Evolutionary conservation across 2,888 invertebrate species (phyloP).

Genomic region (Ormyrus rosae): DNA sequence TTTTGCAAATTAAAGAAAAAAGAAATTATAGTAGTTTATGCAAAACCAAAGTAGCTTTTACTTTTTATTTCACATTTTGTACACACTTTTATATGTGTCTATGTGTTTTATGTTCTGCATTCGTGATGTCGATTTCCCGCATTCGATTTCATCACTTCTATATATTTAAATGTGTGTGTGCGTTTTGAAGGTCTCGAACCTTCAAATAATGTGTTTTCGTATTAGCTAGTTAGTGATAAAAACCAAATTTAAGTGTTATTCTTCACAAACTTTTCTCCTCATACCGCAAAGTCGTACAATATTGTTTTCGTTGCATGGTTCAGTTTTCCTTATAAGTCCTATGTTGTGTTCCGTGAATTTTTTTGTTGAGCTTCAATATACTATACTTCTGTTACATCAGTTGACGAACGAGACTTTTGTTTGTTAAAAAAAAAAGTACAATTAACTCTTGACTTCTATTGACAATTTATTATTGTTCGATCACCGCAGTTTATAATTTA

Average conservation of each 20-base stretch:
- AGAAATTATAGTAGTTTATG: slow-evolving; percentile 35
- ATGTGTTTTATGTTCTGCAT: slow-evolving; percentile 55
- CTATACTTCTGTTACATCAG: slow-evolving; percentile 64
- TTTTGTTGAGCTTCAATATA: slow-evolving; percentile 77
- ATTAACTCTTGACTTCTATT: slow-evolving; percentile 35
- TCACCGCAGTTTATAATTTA: slow-evolving; percentile 40
- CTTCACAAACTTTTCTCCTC: slow-evolving; percentile 52
- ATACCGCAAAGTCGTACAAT: slow-evolving; percentile 50
- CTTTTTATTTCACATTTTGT: slow-evolving; percentile 44
- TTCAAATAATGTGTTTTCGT: slow-evolving; percentile 48
- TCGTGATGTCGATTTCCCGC: slow-evolving; percentile 55
- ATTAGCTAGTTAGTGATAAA: slow-evolving; percentile 44
- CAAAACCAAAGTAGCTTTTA: slow-evolving; percentile 34
- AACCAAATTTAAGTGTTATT: slow-evolving; percentile 43
- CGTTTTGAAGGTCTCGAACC: slow-evolving; percentile 34
- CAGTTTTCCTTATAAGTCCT: slow-evolving; percentile 74
- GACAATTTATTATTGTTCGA: slow-evolving; percentile 45
- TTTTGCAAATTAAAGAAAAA: neutral
- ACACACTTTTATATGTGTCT: slow-evolving; percentile 46
- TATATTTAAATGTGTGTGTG: slow-evolving; percentile 46
- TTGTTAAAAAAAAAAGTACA: slow-evolving; percentile 29
- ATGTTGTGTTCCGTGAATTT: slow-evolving; percentile 82
- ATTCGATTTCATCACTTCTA: slow-evolving; percentile 52
- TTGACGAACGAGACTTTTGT: slow-evolving; percentile 52
- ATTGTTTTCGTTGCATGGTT: slow-evolving; percentile 75